A percentile compares a stretch with the other conserved stretches of the same genome.
phyloP scores from a whole-genome alignment of 2,888 invertebrate genomes.

The Habroteleia sp. region DNA sequence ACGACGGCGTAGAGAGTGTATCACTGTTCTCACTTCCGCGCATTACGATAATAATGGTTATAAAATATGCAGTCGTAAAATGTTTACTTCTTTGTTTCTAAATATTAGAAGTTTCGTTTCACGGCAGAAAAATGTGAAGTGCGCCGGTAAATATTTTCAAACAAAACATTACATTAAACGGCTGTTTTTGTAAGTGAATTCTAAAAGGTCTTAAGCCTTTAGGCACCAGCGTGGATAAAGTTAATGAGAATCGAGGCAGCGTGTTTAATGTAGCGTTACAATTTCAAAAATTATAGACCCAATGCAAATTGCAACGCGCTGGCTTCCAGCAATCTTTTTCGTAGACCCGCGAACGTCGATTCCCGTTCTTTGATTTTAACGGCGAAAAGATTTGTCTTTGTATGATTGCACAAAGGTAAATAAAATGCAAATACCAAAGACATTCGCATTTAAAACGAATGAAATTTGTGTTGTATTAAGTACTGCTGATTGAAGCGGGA shows the following conservation, averaged over 20 bases:
- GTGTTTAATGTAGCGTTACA: constrained; percentile 12
- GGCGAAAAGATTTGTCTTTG: too few species aligned
- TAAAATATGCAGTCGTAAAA: constrained; percentile 52
- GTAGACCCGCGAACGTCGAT: background rate
- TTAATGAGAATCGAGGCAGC: constrained; percentile 21
- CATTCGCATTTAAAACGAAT: too few species aligned
- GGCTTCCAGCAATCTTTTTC: background rate
- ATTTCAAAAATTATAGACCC: constrained; percentile 18
- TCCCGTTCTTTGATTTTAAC: background rate
- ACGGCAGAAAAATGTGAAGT: constrained; percentile 13
- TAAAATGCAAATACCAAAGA: too few species aligned
- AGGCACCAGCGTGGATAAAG: constrained; percentile 4
- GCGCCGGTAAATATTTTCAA: constrained; percentile 35
- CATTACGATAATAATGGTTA: constrained; percentile 57
- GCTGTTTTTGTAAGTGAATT: constrained; percentile 34
- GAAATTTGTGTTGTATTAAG: constrained; percentile 22
- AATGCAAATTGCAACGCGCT: constrained; percentile 1
- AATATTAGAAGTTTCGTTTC: constrained; percentile 32
- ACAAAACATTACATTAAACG: constrained; percentile 28
- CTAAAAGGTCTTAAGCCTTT: constrained; percentile 14
- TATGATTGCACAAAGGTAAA: too few species aligned
- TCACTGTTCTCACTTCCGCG: constrained; percentile 56
- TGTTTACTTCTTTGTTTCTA: constrained; percentile 49
- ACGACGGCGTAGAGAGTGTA: constrained; percentile 47
- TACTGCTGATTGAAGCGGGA: background rate